A percentile compares a stretch with the other conserved stretches of the same genome.
phyloP scores from a whole-genome alignment of 2,888 invertebrate genomes.

The Drosophila helvetica region DNA sequence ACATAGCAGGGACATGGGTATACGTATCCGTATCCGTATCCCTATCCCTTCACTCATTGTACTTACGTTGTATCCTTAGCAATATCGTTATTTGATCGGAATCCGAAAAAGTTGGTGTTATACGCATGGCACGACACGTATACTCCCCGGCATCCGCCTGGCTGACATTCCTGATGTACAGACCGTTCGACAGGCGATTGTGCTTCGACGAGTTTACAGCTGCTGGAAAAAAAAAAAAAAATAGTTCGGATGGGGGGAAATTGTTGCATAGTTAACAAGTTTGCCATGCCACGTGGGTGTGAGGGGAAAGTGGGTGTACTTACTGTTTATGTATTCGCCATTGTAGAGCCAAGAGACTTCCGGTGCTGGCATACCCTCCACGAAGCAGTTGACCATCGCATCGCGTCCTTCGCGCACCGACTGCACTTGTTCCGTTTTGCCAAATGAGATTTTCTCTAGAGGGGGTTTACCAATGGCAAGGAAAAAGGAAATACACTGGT shows the following conservation, averaged over 20 bases:
- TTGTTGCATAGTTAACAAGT: constrained; percentile 43
- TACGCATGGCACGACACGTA: constrained; percentile 86
- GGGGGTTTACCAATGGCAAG: constrained; percentile 2
- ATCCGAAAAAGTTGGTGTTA: constrained; percentile 84
- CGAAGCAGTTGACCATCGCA: constrained; percentile 83
- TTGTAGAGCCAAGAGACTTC: constrained; percentile 84
- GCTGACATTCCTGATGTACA: constrained; percentile 85
- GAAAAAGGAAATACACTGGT: constrained; percentile 9
- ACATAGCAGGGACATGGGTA: neutral
- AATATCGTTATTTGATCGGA: constrained; percentile 85
- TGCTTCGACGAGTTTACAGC: constrained; percentile 83
- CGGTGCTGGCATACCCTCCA: constrained; percentile 84
- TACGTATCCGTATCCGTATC: neutral
- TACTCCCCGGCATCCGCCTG: constrained; percentile 86
- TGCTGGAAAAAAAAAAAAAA: constrained; percentile 44
- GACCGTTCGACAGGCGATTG: constrained; percentile 85
- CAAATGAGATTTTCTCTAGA: constrained; percentile 85
- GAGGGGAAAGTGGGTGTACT: constrained; percentile 45
- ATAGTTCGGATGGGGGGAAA: neutral
- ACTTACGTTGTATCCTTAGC: constrained; percentile 87
- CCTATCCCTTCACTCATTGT: constrained; percentile 19
- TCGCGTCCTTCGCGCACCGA: constrained; percentile 85
- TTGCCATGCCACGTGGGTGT: constrained; percentile 6
- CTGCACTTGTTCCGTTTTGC: constrained; percentile 85
- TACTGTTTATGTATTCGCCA: constrained; percentile 83